phyloP scores from a whole-genome alignment of 2,797 vertebrate species.

The Calcarius lapponicus region DNA sequence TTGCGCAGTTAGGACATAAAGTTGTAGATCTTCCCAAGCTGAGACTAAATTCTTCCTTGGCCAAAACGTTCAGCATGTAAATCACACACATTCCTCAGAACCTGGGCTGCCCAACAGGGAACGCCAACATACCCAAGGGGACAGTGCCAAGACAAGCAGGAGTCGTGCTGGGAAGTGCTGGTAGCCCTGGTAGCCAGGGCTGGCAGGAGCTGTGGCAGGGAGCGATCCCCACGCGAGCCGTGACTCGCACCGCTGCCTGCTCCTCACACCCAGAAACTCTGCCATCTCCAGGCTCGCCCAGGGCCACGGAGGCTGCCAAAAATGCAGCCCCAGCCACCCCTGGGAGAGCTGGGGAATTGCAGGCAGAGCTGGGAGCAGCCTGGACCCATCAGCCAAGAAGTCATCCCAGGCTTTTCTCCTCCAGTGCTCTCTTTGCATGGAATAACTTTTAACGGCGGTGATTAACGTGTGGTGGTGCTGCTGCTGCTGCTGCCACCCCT shows the following conservation, averaged over 20 bases:
- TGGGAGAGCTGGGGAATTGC: neutral
- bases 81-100: neutral
- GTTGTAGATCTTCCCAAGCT: neutral
- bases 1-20: neutral
- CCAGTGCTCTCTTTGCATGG: accelerated
- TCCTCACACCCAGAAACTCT: slow-evolving; percentile 15
- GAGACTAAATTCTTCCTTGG: neutral
- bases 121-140: neutral
- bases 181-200: neutral
- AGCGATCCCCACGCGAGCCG: accelerated
- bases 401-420: neutral
- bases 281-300: neutral
- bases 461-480: accelerated
- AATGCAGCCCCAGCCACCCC: neutral
- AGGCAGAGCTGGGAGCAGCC: neutral
- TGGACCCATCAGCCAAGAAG: neutral
- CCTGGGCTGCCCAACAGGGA: neutral
- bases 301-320: neutral
- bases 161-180: neutral
- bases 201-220: neutral
- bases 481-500: neutral
- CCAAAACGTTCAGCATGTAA: neutral
- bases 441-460: neutral
- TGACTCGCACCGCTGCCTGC: neutral
- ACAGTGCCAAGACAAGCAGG: neutral